phyloP scores from a whole-genome alignment of 2,113 vertebrate genomes.

The Hymenochirus boettgeri region DNA sequence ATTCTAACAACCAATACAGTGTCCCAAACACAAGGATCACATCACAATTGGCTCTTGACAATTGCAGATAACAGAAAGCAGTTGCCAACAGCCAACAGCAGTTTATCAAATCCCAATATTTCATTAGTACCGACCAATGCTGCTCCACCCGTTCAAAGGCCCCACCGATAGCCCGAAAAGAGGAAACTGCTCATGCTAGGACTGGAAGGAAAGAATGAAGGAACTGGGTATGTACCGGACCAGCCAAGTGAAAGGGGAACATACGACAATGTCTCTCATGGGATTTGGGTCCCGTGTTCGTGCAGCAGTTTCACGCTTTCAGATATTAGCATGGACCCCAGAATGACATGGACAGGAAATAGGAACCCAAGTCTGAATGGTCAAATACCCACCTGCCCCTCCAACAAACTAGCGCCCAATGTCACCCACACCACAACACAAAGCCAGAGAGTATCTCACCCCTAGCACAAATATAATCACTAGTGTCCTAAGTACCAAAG shows the following conservation, averaged over 20 bases:
- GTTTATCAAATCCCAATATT: background rate
- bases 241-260: background rate
- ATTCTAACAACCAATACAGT: background rate
- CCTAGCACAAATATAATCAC: too few species aligned
- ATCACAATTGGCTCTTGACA: background rate
- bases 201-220: background rate
- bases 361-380: too few species aligned
- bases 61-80: background rate
- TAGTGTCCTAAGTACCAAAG: too few species aligned
- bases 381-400: too few species aligned
- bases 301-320: conserved; percentile 7
- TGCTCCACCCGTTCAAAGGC: background rate
- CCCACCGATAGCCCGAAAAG: background rate
- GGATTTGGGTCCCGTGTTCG: background rate
- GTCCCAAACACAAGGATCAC: background rate
- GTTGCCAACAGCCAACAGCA: background rate
- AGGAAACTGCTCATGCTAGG: too few species aligned
- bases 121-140: background rate
- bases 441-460: too few species aligned
- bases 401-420: too few species aligned
- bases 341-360: conserved; percentile 24
- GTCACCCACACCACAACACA: too few species aligned
- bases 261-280: background rate
- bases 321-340: conserved; percentile 8
- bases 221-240: background rate